Conservation (phyloP, 1,140 invertebrate species). For the Elysia chlorotica region DNA sequence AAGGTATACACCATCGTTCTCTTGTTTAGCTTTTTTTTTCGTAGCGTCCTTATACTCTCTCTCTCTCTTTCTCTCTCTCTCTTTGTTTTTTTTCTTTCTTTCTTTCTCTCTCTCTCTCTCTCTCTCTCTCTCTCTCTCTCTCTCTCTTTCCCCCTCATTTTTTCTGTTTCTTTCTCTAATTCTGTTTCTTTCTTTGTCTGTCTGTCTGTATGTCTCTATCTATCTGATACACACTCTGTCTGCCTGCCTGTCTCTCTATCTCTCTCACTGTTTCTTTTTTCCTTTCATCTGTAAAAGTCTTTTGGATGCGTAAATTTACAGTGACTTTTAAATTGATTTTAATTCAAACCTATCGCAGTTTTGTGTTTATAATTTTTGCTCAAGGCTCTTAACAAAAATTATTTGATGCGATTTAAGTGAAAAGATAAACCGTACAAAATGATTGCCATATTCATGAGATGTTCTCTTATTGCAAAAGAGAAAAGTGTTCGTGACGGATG, state of each 20-base stretch:
- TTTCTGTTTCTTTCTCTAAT: not conserved
- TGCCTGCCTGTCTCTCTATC: not conserved
- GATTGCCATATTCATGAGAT: too few species aligned
- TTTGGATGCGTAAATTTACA: not conserved
- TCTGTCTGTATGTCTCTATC: conserved; percentile 5
- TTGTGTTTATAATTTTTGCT: too few species aligned
- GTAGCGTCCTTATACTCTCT: not conserved
- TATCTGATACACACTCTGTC: not conserved
- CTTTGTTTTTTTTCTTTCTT: not conserved
- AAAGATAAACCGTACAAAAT: too few species aligned
- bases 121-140: not conserved
- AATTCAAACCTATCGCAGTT: not conserved
- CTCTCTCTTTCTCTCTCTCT: not conserved
- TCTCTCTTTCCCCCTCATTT: not conserved
- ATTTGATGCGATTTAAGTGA: too few species aligned
- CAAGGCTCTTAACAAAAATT: too few species aligned
- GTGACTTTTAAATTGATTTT: not conserved
- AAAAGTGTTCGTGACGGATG: too few species aligned
- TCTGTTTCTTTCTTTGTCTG: not conserved
- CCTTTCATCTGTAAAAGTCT: not conserved
- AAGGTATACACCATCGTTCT: not conserved
- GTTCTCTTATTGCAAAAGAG: too few species aligned
- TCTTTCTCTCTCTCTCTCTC: too few species aligned
- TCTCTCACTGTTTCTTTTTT: conserved; percentile 5
- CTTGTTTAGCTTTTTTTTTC: not conserved